phyloP scores from a whole-genome alignment of 2,113 vertebrate species.

The Tragelaphus scriptus region DNA sequence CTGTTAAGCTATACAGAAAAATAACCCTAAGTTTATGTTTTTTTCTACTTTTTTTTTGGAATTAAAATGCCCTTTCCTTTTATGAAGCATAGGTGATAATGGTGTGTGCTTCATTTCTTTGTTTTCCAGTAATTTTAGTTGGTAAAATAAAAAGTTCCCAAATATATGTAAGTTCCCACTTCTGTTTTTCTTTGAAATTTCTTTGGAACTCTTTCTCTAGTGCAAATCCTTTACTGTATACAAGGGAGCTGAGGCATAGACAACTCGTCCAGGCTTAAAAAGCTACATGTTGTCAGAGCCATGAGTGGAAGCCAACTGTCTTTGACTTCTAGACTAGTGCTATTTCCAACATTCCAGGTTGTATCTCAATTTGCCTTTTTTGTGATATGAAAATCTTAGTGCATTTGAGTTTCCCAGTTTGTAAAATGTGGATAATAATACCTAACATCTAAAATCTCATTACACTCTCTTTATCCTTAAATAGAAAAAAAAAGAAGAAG shows the following conservation, averaged over 20 bases:
- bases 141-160: neutral
- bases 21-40: neutral
- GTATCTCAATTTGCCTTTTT: neutral
- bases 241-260: neutral
- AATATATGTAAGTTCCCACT: neutral
- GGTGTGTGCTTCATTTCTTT: neutral
- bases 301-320: neutral
- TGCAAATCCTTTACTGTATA: neutral
- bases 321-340: neutral
- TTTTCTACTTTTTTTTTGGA: neutral
- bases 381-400: neutral
- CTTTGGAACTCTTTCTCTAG: neutral
- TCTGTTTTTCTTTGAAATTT: constrained; percentile 8
- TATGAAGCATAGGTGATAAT: neutral
- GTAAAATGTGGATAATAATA: neutral
- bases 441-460: neutral
- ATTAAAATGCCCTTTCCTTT: constrained; percentile 14
- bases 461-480: neutral
- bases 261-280: neutral
- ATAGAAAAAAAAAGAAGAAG: neutral
- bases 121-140: constrained; percentile 10
- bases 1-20: neutral
- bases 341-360: neutral
- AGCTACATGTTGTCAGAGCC: neutral
- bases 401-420: neutral